Conservation (phyloP, 2,113 vertebrate genomes). For the Felis catus region F.catus_Fca126_mat1.0 CM031412.1:24361501-24362000, state of each 20-base stretch:
- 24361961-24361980: conserved; percentile 37
- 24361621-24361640: too few relatives aligned
- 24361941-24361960: not conserved
- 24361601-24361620: too few relatives aligned
- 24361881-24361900: not conserved
- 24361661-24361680: too few relatives aligned
- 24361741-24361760: not conserved
- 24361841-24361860: not conserved
- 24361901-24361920: not conserved
- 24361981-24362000: not conserved
- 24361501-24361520: not conserved
- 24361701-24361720: too few relatives aligned
- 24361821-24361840: not conserved
- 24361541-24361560: too few relatives aligned
- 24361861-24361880: conserved; percentile 1
- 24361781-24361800: not conserved
- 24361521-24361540: too few relatives aligned
- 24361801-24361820: not conserved
- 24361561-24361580: too few relatives aligned
- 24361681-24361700: too few relatives aligned
- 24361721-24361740: too few relatives aligned
- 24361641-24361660: too few relatives aligned
- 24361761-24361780: not conserved
- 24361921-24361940: not conserved
- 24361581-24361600: too few relatives aligned